phyloP scores from a whole-genome alignment of 2,797 vertebrate genomes.

The Sebastes itinus region DNA sequence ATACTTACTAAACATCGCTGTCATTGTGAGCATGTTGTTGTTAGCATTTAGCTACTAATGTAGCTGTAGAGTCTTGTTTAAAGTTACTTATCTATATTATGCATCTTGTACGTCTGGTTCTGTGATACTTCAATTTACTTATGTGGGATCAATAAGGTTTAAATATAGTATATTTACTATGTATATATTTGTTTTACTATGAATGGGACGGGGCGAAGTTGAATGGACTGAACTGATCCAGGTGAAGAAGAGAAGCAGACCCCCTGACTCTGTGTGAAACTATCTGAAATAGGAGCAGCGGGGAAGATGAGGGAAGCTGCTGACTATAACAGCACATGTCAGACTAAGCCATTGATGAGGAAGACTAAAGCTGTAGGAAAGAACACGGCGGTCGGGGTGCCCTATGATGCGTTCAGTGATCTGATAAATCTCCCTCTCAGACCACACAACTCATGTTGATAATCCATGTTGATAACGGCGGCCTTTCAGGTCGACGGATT shows the following conservation, averaged over 20 bases:
- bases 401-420: constrained; percentile 49
- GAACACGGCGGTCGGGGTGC: constrained; percentile 35
- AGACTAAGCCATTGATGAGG: constrained; percentile 51
- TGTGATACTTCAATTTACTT: background rate
- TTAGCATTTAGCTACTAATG: background rate
- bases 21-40: background rate
- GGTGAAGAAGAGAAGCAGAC: background rate
- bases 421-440: constrained; percentile 42
- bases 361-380: constrained; percentile 38
- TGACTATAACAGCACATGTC: constrained; percentile 7
- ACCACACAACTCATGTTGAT: constrained; percentile 34
- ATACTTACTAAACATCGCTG: background rate
- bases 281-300: background rate
- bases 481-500: constrained; percentile 24
- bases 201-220: too few species aligned
- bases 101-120: background rate
- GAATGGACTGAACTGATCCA: background rate
- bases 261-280: background rate
- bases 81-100: background rate
- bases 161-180: background rate
- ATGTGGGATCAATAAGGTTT: background rate
- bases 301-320: constrained; percentile 27
- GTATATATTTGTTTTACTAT: background rate
- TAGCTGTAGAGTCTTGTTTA: background rate
- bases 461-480: constrained; percentile 46